phyloP scores from a whole-genome alignment of 2,797 vertebrate species.

The Taenioides sp. region DNA sequence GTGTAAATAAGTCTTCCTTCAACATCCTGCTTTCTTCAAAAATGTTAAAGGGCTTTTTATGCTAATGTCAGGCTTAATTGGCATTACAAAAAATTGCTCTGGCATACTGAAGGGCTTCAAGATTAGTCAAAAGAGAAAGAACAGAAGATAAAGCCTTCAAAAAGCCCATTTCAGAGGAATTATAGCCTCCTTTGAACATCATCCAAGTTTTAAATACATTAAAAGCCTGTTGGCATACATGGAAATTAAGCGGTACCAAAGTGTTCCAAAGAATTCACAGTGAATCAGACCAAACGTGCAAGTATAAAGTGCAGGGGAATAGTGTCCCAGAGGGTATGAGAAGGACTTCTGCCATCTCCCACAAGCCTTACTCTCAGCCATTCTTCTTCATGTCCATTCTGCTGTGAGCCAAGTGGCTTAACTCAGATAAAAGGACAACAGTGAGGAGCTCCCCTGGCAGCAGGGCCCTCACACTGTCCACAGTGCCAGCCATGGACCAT shows the following conservation, averaged over 20 bases:
- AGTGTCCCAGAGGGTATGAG: conserved; percentile 70
- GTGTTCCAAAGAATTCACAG: conserved; percentile 86
- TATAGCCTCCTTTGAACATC: conserved; percentile 96
- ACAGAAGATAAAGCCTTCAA: conserved; percentile 95
- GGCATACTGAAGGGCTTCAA: conserved; percentile 94
- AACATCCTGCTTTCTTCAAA: conserved; percentile 88
- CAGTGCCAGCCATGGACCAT: conserved; percentile 72
- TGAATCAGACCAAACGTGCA: conserved; percentile 82
- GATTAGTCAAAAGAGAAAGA: conserved; percentile 97
- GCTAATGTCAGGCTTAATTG: conserved; percentile 97
- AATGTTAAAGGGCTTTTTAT: conserved; percentile 95
- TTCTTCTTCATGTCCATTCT: conserved; percentile 74
- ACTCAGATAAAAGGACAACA: conserved; percentile 81
- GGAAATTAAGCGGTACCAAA: conserved; percentile 94
- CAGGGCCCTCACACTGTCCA: conserved; percentile 68
- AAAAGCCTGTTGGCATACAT: conserved; percentile 99
- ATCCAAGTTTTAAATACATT: conserved; percentile 98
- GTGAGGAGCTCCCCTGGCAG: conserved; percentile 77
- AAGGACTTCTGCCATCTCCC: conserved; percentile 75
- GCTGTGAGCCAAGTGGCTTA: conserved; percentile 81
- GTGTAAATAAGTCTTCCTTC: conserved; percentile 92
- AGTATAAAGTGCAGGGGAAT: conserved; percentile 73
- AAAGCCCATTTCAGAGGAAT: conserved; percentile 99
- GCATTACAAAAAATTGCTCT: conserved; percentile 98
- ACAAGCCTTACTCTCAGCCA: conserved; percentile 71